These are phyloP conservation scores for Triplophysa rosa DNA, from an alignment of 2,113 vertebrate species.

Conservation along the genomic window DNA sequence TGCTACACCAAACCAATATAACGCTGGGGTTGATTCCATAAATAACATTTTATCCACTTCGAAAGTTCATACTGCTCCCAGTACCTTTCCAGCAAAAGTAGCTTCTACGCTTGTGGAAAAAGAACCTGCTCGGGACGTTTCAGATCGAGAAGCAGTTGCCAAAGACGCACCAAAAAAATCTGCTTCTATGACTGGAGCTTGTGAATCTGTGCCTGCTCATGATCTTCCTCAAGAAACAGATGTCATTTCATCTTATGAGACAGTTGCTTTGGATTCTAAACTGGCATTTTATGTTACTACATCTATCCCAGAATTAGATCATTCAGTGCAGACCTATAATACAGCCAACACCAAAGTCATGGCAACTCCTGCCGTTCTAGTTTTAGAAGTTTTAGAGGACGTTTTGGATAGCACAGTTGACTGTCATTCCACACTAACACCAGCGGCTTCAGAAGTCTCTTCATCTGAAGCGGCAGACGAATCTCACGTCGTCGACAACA, in stretches of 20 bases:
- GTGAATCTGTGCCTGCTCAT: background rate
- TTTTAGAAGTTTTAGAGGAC: too few relatives aligned
- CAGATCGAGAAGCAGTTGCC: background rate
- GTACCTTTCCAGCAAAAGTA: background rate
- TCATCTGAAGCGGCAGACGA: background rate
- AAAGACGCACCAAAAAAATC: background rate
- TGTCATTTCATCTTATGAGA: background rate
- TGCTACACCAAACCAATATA: background rate
- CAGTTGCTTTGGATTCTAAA: background rate
- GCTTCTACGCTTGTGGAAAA: background rate
- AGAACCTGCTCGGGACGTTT: background rate
- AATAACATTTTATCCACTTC: background rate
- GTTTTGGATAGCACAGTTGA: background rate
- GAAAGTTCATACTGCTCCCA: background rate
- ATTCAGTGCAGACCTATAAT: background rate
- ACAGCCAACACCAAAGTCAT: background rate
- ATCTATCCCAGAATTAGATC: background rate
- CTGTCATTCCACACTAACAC: too few relatives aligned
- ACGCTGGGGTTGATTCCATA: background rate
- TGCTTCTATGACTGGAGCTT: background rate
- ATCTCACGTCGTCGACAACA: background rate
- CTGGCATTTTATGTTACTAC: background rate
- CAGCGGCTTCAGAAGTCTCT: background rate
- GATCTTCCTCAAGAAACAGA: background rate
- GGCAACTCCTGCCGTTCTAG: background rate